These are phyloP conservation scores for Mimas tiliae DNA, from an alignment of 2,888 invertebrate genomes.

Conservation along the genomic window DNA sequence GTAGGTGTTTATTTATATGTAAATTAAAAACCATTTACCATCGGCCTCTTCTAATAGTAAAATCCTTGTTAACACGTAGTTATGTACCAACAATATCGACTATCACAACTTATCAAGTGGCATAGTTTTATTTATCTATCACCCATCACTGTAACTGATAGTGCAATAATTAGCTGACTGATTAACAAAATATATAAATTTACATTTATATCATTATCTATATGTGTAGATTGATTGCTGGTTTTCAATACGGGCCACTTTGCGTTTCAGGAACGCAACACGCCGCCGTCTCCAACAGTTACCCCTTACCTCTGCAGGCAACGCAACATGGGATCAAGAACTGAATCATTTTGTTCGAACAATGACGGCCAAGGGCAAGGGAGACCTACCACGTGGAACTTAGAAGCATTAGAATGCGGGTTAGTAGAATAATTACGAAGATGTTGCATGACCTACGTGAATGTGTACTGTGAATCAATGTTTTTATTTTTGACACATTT, in stretches of 20 bases:
- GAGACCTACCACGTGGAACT: constrained; percentile 59
- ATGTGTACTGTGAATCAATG: constrained; percentile 15
- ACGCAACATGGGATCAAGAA: constrained; percentile 87
- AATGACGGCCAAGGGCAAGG: constrained; percentile 51
- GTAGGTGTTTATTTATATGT: constrained; percentile 6
- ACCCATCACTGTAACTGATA: constrained; percentile 17
- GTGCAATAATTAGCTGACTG: constrained; percentile 20
- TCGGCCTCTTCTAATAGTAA: background rate
- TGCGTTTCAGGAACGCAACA: constrained; percentile 69
- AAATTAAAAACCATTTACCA: background rate
- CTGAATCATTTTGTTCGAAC: constrained; percentile 71
- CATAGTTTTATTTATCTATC: constrained; percentile 16
- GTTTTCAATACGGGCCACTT: constrained; percentile 20
- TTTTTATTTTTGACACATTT: constrained; percentile 19
- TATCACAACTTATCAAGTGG: constrained; percentile 14
- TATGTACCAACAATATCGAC: background rate
- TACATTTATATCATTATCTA: background rate
- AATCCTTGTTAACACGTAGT: constrained; percentile 10
- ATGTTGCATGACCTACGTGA: constrained; percentile 25
- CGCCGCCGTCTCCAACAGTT: constrained; percentile 90
- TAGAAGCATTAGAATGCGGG: constrained; percentile 79
- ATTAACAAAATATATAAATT: constrained; percentile 6
- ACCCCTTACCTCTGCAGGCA: constrained; percentile 93
- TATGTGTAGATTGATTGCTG: constrained; percentile 2
- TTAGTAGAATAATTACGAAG: constrained; percentile 54